These are phyloP conservation scores for Notarius quadriscutis DNA, from an alignment of 2,113 vertebrate genomes.

Conservation along the genomic window DNA sequence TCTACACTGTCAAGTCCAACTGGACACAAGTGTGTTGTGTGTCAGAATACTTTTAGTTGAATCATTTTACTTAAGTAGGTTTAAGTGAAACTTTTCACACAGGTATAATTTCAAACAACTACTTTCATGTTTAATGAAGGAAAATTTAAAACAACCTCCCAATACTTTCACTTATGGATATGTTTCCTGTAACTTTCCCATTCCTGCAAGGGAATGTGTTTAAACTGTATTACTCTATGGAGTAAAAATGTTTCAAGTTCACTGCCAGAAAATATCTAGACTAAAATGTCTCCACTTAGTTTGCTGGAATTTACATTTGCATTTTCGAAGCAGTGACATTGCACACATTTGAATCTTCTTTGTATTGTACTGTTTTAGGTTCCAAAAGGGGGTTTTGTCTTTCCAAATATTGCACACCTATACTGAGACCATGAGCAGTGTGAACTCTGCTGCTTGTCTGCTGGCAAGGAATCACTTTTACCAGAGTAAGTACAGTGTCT, in stretches of 20 bases:
- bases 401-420: slow-evolving; percentile 26
- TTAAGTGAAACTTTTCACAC: background rate
- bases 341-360: background rate
- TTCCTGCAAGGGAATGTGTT: background rate
- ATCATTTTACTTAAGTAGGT: background rate
- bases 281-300: background rate
- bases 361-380: slow-evolving; percentile 23
- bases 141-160: background rate
- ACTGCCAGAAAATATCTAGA: background rate
- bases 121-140: background rate
- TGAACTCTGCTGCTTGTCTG: slow-evolving; percentile 70
- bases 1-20: background rate
- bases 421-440: slow-evolving; percentile 63
- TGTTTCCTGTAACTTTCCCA: background rate
- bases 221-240: background rate
- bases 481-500: slow-evolving; percentile 59
- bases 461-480: slow-evolving; percentile 69
- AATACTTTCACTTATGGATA: background rate
- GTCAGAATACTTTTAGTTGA: background rate
- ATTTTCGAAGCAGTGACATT: background rate
- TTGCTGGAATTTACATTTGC: background rate
- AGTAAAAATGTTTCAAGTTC: background rate
- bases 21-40: background rate
- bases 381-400: background rate
- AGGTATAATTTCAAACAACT: background rate